Evolutionary conservation across 2,888 invertebrate species (phyloP).

Genomic region (Dryadula phaetusa): DNA sequence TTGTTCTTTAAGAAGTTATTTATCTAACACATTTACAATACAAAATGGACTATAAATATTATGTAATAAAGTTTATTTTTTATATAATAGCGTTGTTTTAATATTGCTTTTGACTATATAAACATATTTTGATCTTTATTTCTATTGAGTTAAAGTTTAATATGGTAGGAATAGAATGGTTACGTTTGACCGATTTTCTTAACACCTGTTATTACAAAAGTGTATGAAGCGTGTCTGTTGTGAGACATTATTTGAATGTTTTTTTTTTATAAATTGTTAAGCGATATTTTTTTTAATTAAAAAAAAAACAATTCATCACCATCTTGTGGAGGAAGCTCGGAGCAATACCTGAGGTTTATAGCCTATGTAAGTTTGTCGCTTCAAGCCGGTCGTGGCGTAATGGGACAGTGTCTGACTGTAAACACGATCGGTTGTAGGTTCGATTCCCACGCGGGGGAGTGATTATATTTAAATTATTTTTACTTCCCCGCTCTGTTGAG

Average conservation of each 20-base stretch:
- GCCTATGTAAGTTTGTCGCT: no score
- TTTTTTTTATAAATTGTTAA: background rate
- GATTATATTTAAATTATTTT: no score
- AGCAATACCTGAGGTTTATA: no score
- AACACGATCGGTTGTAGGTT: no score
- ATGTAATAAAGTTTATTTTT: background rate
- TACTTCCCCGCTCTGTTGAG: no score
- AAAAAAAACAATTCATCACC: no score
- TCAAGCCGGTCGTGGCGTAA: no score
- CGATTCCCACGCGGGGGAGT: no score
- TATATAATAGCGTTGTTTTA: background rate
- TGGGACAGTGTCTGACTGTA: no score
- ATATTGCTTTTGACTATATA: background rate
- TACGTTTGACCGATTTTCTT: conserved; percentile 33
- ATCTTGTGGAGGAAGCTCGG: no score
- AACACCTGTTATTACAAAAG: conserved; percentile 32
- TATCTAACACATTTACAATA: background rate
- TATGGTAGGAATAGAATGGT: conserved; percentile 5
- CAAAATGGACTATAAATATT: conserved; percentile 3
- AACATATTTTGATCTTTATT: conserved; percentile 2
- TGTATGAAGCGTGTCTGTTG: conserved; percentile 20
- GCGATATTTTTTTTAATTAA: background rate
- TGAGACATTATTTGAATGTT: conserved; percentile 4
- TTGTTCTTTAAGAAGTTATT: conserved; percentile 31
- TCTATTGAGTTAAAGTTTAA: background rate